Evolutionary conservation across 2,113 vertebrate species (phyloP).

Genomic region (Phoenicopterus ruber): DNA sequence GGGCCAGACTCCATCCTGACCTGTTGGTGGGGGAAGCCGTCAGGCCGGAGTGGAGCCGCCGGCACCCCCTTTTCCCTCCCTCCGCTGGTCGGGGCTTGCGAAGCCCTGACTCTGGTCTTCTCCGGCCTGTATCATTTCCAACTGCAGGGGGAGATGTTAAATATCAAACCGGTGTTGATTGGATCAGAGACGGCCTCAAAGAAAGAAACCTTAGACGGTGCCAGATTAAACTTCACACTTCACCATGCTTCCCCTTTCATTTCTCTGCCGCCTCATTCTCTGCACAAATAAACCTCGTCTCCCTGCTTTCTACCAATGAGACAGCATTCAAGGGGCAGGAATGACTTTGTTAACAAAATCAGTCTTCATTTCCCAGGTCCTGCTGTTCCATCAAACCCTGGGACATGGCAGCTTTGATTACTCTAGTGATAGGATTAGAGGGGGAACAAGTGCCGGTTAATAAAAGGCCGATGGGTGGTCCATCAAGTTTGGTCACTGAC

Average conservation of each 20-base stretch:
- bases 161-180: conserved; percentile 63
- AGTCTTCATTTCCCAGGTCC: conserved; percentile 70
- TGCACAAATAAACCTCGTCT: conserved; percentile 66
- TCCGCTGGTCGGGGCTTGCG: not conserved
- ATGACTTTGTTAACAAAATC: conserved; percentile 72
- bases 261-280: conserved; percentile 54
- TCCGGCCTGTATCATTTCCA: conserved; percentile 12
- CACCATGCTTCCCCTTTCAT: conserved; percentile 47
- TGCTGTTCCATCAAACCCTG: conserved; percentile 66
- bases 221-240: conserved; percentile 68
- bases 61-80: not conserved
- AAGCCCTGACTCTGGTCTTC: not conserved
- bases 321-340: conserved; percentile 53
- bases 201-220: conserved; percentile 36
- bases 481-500: conserved; percentile 46
- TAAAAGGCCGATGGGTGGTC: conserved; percentile 53
- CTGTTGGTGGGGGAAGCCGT: not conserved
- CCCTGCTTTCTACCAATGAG: conserved; percentile 32
- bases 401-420: conserved; percentile 39
- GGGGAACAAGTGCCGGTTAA: conserved; percentile 46
- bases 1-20: not conserved
- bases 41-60: not conserved
- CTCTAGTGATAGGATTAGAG: conserved; percentile 43
- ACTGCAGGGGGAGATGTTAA: conserved; percentile 64
- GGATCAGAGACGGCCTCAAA: conserved; percentile 32